Evolutionary conservation across 2,113 vertebrate genomes (phyloP).

Genomic region (Pseudolaguvia tuberculata): DNA sequence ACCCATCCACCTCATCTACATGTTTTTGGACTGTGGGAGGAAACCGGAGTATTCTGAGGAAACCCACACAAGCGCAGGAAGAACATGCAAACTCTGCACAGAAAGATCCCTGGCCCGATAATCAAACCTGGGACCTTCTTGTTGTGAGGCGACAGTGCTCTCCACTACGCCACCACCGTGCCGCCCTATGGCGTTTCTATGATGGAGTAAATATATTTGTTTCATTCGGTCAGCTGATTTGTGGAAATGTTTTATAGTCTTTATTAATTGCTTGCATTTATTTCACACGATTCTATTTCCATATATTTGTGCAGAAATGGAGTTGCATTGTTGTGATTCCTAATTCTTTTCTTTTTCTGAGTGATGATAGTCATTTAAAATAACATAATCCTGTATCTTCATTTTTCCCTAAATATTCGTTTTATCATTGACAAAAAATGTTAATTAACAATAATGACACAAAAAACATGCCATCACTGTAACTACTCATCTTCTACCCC

Average conservation of each 20-base stretch:
- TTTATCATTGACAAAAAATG: background rate
- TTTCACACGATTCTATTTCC: too few relatives aligned
- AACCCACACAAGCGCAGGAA: too few relatives aligned
- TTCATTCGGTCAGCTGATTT: too few relatives aligned
- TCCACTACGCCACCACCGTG: too few relatives aligned
- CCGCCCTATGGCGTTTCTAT: too few relatives aligned
- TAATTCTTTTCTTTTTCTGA: background rate
- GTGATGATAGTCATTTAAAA: background rate
- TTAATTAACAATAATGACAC: constrained; percentile 1
- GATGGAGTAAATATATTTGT: constrained; percentile 43
- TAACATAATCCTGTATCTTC: background rate
- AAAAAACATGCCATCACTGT: constrained; percentile 4
- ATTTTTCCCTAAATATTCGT: background rate
- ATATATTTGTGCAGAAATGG: constrained; percentile 31
- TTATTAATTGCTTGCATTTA: background rate
- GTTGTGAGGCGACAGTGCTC: too few relatives aligned
- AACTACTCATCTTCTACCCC: background rate
- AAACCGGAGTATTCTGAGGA: too few relatives aligned
- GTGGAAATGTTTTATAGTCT: constrained; percentile 24
- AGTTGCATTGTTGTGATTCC: background rate
- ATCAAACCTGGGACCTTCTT: too few relatives aligned
- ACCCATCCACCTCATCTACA: too few relatives aligned
- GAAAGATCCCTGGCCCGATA: too few relatives aligned
- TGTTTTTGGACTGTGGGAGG: too few relatives aligned
- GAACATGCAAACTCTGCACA: too few relatives aligned